These are phyloP conservation scores for Tiliacea citrago DNA, from an alignment of 2,888 invertebrate genomes.

Conservation along the genomic window DNA sequence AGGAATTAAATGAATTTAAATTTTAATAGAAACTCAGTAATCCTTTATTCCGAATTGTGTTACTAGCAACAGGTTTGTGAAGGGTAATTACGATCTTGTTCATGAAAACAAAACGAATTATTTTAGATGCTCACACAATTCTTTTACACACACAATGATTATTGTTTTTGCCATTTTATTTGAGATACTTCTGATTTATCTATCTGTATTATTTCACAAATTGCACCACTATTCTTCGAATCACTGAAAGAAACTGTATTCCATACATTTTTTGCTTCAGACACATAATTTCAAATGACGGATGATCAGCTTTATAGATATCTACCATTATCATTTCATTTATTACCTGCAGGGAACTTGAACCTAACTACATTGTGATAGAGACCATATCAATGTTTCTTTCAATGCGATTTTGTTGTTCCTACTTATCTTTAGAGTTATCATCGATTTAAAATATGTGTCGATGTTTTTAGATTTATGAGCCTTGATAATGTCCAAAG, in stretches of 20 bases:
- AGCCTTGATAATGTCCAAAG: slow-evolving; percentile 33
- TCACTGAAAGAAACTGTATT: slow-evolving; percentile 39
- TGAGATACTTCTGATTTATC: slow-evolving; percentile 8
- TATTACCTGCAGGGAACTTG: background rate
- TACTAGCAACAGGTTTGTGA: background rate
- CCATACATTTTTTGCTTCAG: slow-evolving; percentile 3
- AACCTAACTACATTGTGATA: slow-evolving; percentile 22
- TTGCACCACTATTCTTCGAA: slow-evolving; percentile 40
- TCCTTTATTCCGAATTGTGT: background rate
- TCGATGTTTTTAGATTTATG: slow-evolving; percentile 47
- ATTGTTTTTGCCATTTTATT: slow-evolving; percentile 30
- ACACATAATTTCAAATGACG: slow-evolving; percentile 40
- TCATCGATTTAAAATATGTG: slow-evolving; percentile 41
- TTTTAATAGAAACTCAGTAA: slow-evolving; percentile 37
- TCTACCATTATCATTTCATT: background rate
- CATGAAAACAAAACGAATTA: slow-evolving; percentile 60
- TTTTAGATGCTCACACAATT: slow-evolving; percentile 57
- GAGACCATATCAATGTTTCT: background rate
- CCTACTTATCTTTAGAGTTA: slow-evolving; percentile 38
- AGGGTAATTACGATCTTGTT: slow-evolving; percentile 55
- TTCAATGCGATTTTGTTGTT: slow-evolving; percentile 30
- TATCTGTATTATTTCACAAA: slow-evolving; percentile 17
- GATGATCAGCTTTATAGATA: slow-evolving; percentile 42
- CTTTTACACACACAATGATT: slow-evolving; percentile 19
- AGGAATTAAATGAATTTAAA: slow-evolving; percentile 23